Conservation (phyloP, 2,797 vertebrate genomes). For the Pyrocephalus nanus region DNA sequence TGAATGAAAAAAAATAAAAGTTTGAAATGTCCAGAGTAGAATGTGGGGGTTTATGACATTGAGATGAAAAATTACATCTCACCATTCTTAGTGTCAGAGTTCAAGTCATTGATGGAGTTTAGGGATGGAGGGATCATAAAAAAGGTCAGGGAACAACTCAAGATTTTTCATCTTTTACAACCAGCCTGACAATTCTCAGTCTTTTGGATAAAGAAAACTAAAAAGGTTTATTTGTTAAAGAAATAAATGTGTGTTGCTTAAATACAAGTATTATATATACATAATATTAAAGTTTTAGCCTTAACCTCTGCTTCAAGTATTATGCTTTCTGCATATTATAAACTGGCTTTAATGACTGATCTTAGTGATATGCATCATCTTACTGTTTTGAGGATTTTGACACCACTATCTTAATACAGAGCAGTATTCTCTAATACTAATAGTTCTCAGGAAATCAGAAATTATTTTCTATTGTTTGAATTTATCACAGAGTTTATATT, state of each 20-base stretch:
- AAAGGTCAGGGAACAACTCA: conserved; percentile 42
- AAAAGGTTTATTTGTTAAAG: not conserved
- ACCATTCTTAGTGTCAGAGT: conserved; percentile 2
- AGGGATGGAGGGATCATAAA: conserved; percentile 26
- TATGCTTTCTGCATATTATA: not conserved
- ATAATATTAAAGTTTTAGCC: not conserved
- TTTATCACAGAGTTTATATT: not conserved
- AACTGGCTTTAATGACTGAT: not conserved
- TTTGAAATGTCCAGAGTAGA: not conserved
- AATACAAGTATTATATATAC: not conserved
- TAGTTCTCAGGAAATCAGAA: not conserved
- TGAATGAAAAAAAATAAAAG: conserved; percentile 3
- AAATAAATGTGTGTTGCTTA: not conserved
- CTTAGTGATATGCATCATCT: not conserved
- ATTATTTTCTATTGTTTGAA: not conserved
- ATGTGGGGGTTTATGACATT: not conserved
- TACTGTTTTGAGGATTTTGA: not conserved
- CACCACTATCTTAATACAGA: not conserved
- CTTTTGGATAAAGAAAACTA: not conserved
- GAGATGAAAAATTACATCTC: conserved; percentile 48
- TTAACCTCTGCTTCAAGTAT: not conserved
- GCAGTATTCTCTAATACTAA: not conserved
- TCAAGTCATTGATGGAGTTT: conserved; percentile 56
- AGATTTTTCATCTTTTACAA: conserved; percentile 41
- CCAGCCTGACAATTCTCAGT: conserved; percentile 9